Evolutionary conservation across 2,113 vertebrate species (phyloP).

Genomic region (Anser brachyrhynchus): DNA sequence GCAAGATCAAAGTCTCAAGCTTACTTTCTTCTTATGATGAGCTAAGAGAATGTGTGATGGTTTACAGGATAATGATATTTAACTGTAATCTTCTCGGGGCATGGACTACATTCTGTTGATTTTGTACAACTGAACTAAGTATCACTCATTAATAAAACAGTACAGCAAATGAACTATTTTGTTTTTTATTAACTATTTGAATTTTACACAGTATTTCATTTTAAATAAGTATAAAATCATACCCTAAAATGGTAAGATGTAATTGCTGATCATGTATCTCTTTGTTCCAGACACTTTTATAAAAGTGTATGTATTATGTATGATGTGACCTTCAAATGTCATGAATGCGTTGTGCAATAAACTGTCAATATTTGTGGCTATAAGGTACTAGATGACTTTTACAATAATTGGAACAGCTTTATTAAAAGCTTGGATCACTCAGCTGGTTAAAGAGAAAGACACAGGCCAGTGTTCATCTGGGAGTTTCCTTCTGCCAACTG

Average conservation of each 20-base stretch:
- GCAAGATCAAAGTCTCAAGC: background rate
- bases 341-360: conserved; percentile 99
- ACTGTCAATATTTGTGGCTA: conserved; percentile 99
- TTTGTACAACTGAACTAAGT: background rate
- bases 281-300: conserved; percentile 90
- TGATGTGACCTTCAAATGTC: conserved; percentile 99
- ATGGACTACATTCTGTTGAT: background rate
- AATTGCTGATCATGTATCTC: conserved; percentile 91
- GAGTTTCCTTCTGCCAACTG: conserved; percentile 79
- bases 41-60: background rate
- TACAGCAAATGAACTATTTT: conserved; percentile 49
- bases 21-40: background rate
- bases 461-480: conserved; percentile 77
- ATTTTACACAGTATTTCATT: conserved; percentile 60
- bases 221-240: conserved; percentile 77
- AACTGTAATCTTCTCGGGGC: conserved; percentile 3
- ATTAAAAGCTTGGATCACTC: conserved; percentile 99
- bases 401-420: conserved; percentile 99
- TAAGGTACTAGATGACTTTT: conserved; percentile 99
- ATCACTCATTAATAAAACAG: conserved; percentile 19
- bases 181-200: conserved; percentile 71
- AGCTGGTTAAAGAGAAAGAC: conserved; percentile 94
- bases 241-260: conserved; percentile 84
- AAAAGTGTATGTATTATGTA: conserved; percentile 97
- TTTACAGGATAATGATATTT: background rate